These are phyloP conservation scores for Ceratitis capitata DNA, from an alignment of 1,140 invertebrate genomes.

Conservation along the genomic window DNA sequence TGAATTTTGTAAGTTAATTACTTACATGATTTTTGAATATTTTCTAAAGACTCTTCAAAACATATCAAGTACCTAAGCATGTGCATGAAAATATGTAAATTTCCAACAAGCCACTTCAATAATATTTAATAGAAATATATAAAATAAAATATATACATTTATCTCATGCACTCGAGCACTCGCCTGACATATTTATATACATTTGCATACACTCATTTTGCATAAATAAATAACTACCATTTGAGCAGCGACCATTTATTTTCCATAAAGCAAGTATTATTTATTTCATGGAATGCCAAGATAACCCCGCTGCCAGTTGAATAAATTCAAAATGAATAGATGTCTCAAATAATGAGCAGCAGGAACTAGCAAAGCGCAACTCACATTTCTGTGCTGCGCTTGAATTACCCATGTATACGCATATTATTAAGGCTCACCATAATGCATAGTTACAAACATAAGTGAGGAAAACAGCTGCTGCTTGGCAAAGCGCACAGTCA, in stretches of 20 bases:
- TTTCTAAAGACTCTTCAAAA: no score
- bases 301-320: neutral
- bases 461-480: neutral
- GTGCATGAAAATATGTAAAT: no score
- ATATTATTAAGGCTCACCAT: neutral
- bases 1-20: no score
- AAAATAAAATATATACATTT: neutral
- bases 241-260: neutral
- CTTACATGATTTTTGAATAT: no score
- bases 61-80: no score
- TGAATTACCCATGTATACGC: neutral
- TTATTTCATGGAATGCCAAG: neutral
- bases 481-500: neutral
- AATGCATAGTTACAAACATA: no score
- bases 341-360: slow-evolving; percentile 14
- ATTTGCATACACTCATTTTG: neutral
- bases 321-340: slow-evolving; percentile 2
- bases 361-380: neutral
- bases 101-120: no score
- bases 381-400: neutral
- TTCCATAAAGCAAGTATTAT: neutral
- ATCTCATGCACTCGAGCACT: neutral
- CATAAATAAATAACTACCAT: neutral
- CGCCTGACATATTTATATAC: neutral
- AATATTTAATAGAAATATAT: no score